These are phyloP conservation scores for Xenentodon cancila DNA, from an alignment of 2,797 vertebrate species.

Conservation along the genomic window DNA sequence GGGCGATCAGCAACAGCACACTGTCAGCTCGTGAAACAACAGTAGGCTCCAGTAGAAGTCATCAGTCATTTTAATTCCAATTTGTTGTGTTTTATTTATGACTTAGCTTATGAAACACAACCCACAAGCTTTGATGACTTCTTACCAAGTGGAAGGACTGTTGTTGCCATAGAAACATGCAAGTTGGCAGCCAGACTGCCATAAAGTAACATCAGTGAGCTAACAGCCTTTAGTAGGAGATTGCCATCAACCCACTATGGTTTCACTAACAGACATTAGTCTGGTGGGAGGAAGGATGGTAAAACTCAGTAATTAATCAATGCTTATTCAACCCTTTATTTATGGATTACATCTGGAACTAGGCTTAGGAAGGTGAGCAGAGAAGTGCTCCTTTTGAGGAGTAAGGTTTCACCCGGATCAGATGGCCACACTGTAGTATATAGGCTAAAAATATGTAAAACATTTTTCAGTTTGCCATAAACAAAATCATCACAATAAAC, in stretches of 20 bases:
- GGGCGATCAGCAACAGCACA: constrained; percentile 45
- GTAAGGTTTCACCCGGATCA: constrained; percentile 38
- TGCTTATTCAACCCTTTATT: constrained; percentile 1
- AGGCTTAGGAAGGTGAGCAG: constrained; percentile 18
- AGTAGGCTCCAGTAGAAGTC: constrained; percentile 31
- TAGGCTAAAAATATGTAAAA: constrained; percentile 26
- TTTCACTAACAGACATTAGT: background rate
- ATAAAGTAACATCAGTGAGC: constrained; percentile 25
- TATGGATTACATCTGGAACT: constrained; percentile 7
- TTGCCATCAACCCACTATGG: constrained; percentile 1
- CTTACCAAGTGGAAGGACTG: constrained; percentile 31
- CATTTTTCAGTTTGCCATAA: constrained; percentile 32
- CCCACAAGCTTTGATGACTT: constrained; percentile 50
- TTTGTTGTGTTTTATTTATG: constrained; percentile 63
- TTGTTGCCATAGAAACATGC: constrained; percentile 62
- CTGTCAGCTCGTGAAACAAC: constrained; percentile 48
- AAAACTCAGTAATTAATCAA: constrained; percentile 20
- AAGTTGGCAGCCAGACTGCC: constrained; percentile 37
- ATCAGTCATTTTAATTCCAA: constrained; percentile 53
- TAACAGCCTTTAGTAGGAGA: constrained; percentile 19
- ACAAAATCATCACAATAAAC: constrained; percentile 44
- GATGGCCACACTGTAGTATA: constrained; percentile 35
- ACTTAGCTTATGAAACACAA: constrained; percentile 52
- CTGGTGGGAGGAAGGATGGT: constrained; percentile 10
- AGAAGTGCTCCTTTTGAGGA: constrained; percentile 14